Evolutionary conservation across 1,140 invertebrate genomes (phyloP).

Genomic region (Sitophilus oryzae): DNA sequence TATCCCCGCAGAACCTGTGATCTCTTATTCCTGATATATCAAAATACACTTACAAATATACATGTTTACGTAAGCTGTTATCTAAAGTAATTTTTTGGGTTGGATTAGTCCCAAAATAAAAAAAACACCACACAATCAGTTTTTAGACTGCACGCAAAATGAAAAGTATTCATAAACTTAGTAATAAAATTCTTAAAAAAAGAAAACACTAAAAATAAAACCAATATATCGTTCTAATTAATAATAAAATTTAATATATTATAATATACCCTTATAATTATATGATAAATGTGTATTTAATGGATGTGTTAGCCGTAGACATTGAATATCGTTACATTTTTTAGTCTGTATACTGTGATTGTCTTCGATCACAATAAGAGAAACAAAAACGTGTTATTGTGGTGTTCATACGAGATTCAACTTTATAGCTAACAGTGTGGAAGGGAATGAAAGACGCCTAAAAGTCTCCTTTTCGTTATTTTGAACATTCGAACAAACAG

Average conservation of each 20-base stretch:
- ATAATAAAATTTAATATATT: conserved; percentile 37
- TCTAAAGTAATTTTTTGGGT: conserved; percentile 24
- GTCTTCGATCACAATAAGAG: conserved; percentile 33
- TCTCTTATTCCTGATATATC: conserved; percentile 44
- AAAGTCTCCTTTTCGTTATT: conserved; percentile 5
- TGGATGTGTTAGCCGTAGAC: conserved; percentile 42
- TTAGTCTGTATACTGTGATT: conserved; percentile 44
- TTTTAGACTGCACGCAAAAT: conserved; percentile 45
- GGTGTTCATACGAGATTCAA: conserved; percentile 42
- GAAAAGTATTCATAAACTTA: conserved; percentile 44
- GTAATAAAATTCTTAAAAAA: conserved; percentile 24
- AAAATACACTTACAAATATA: conserved; percentile 41
- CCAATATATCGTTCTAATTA: conserved; percentile 37
- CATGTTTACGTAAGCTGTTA: conserved; percentile 33
- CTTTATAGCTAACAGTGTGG: conserved; percentile 35
- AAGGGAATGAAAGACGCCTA: conserved; percentile 10
- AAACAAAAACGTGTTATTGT: conserved; percentile 43
- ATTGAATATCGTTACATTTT: conserved; percentile 30
- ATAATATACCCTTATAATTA: conserved; percentile 35
- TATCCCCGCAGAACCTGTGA: conserved; percentile 42
- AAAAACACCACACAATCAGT: conserved; percentile 46
- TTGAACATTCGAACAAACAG: conserved; percentile 5
- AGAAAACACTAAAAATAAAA: conserved; percentile 9
- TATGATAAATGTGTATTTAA: conserved; percentile 37
- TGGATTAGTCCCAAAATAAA: conserved; percentile 24